These are phyloP conservation scores for Trachops cirrhosus DNA, from an alignment of 2,797 vertebrate species.

Conservation along the genomic window DNA sequence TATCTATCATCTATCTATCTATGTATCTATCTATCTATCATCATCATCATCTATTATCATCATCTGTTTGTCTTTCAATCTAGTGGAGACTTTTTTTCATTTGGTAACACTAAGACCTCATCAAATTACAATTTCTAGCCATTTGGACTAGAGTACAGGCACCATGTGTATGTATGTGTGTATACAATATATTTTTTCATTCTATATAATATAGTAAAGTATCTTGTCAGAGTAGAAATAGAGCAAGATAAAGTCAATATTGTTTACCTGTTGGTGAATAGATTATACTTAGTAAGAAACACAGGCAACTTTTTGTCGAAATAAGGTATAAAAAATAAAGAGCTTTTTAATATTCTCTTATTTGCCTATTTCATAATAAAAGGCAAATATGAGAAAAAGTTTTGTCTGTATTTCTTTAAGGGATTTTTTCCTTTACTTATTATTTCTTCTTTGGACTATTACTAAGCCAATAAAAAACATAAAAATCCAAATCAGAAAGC, in stretches of 20 bases:
- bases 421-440: neutral
- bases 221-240: conserved; percentile 10
- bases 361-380: conserved; percentile 19
- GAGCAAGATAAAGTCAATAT: conserved; percentile 29
- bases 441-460: neutral
- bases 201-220: neutral
- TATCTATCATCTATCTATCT: neutral
- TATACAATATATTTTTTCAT: neutral
- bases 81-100: neutral
- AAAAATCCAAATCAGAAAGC: conserved; percentile 1
- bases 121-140: neutral
- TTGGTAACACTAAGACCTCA: neutral
- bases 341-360: neutral
- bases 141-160: neutral
- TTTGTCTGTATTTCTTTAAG: neutral
- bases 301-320: neutral
- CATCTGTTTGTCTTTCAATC: neutral
- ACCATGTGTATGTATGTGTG: neutral
- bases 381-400: neutral
- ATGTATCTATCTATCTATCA: neutral
- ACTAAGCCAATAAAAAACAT: conserved; percentile 15
- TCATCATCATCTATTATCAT: neutral
- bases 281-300: neutral
- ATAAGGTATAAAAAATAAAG: conserved; percentile 8
- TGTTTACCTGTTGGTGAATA: neutral